Base-by-base conservation (phyloP, 35 echinoderm and acorn worm genomes). In the Heliocidaris tuberculata region DNA sequence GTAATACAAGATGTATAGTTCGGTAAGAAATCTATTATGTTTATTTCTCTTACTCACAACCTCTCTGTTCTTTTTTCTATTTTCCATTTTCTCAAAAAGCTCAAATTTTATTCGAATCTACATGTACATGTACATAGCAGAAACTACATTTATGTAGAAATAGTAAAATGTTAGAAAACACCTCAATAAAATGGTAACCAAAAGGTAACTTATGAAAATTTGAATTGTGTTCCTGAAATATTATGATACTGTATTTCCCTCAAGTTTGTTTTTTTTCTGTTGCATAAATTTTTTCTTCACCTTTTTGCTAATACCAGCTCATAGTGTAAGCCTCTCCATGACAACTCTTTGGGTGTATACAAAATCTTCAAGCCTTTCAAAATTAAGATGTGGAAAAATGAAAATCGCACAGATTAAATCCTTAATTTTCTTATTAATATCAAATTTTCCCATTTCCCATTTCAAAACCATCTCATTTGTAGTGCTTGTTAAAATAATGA, bases 1-100 rank as follows among this genome's bases (percentile, higher is more conserved):
- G 97, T 52, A 97, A 97, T 90, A 96, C 93, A 60, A 93, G 94
- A 47, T 97, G 97, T 85, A 52, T 29, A 52, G 50, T 97, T 31
- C 86, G 85, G 97, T 97, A 95, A 85, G 97, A 56, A 30, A 50
- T 56, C 19, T 60, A 32, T 85, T 6, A 88, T 9, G 19, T 27
- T 17, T 17, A 90, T 24, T 90, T 48, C 88, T 48, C 15, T 32
- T 27, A 94, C 42, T 94, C n/a, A 56, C 13, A 48, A 19, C 31
- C 21, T 27, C 19, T 15, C 65, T 19, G 15, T 85, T 15, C 15
- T 85, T 19, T 85, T n/a, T 85, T 85, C 4, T 85, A 15, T 42
- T 42, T 42, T 42, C 35, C 35, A 42, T 42, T 42, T 86, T 86
- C 11, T 32, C 85, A 30, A 17, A 1, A 30, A 8, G 31, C 27